Base-by-base conservation (phyloP, 2,888 invertebrate species). In the Labia minor region DNA sequence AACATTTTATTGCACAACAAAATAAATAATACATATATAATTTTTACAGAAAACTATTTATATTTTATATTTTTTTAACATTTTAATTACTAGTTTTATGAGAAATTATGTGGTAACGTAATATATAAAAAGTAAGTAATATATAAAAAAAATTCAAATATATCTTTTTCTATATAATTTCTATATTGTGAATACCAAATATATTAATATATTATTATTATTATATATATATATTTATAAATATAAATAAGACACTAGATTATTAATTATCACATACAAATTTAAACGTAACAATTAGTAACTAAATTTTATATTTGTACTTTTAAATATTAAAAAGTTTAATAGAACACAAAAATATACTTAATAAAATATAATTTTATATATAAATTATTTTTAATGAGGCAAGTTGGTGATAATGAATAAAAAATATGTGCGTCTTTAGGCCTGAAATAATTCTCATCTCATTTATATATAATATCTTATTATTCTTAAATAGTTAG, bases 161-260 rank as follows among this genome's bases (percentile, higher is more conserved):
- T 26, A 26, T 26, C 26, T 26, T 26, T n/a, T 26, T 26, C 26
- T 26, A 26, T 26, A 26, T 26, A 26, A 26, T 26, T 26, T 26
- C n/a, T 26, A 26, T 26, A 26, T 26, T 26, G n/a, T n/a, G 8
- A 8, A n/a, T 16, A n/a, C 49, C 14, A 49, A 8, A 49, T n/a
- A 16, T 49, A 49, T n/a, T 14, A 8, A 49, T 49, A 49, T 3
- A 49, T 49, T 8, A 8, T 8, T 49, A 49, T 49, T n/a, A n/a
- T 8, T 49, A 49, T 49, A 4, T 49, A 49, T 49, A 49, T 49
- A 49, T n/a, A 49, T 26, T 49, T 49, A 49, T 49, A 49, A n/a
- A 49, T 49, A 49, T 49, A 49, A 49, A 49, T 49, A 49, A 49
- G n/a, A 49, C 3, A 49, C 49, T 49, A 49, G 49, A 49, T 49